Evolutionary conservation across 2,888 invertebrate genomes (phyloP), one percentile per base, ranked within the genome.

Genomic region (Polyploca ridens): DNA sequence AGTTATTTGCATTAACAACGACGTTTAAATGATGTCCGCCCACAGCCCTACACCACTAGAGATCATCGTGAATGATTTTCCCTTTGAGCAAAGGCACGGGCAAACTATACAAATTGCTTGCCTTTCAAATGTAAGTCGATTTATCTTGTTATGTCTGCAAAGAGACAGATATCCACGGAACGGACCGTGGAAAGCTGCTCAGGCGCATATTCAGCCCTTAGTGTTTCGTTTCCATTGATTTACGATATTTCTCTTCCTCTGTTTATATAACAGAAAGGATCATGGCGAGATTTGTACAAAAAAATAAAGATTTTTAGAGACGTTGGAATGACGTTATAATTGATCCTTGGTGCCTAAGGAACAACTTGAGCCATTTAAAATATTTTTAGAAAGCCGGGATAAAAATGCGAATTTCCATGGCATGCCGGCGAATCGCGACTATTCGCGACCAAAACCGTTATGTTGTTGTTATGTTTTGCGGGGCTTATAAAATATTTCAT

Each of bases 41-140:
- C 58, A 61, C 61, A 64, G 60, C 64, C 41, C 41, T 41, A 58
- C 62, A 54, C 19, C 19, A n/a, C 54, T 58, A 41, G 66, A 67
- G 67, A 63, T 73, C 70, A 69, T 71, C 74, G 78, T 81, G 83
- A 81, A 85, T 79, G 78, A 78, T 79, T 85, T 84, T 76, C 77
- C 86, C 85, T 46, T 46, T 86, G 77, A 78, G 68, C 66, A 71
- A 72, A 77, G 54, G 3, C 54, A 19, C 54, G 54, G 54, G 79
- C 78, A 79, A 76, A 82, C 77, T 78, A 75, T 78, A 87, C 89
- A 90, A 90, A 89, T 90, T 88, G 86, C 85, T 86, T 84, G 82
- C 89, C 87, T 89, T 89, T 86, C 87, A 82, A 90, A 87, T 83
- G 78, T 77, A 77, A 81, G 70, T 78, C 83, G 75, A 88, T 90